Evolutionary conservation across 2,888 invertebrate genomes (phyloP).

Genomic region (Drosophila trichaetosa): DNA sequence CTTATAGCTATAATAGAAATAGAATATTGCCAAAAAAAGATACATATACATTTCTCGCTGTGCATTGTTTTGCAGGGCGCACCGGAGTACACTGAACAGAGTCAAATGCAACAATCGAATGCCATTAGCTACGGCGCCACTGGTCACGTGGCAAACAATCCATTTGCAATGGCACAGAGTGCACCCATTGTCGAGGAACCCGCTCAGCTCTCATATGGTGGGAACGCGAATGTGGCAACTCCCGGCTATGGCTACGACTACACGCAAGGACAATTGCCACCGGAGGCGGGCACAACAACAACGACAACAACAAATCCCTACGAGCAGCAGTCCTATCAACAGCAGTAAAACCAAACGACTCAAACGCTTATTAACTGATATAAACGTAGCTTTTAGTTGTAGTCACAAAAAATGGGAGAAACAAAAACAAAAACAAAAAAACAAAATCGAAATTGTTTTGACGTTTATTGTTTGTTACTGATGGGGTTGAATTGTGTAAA

Average conservation of each 20-base stretch:
- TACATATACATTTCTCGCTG: background rate
- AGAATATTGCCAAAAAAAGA: background rate
- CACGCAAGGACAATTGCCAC: constrained; percentile 57
- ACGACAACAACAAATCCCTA: constrained; percentile 61
- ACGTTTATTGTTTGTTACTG: constrained; percentile 72
- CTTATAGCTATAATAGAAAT: background rate
- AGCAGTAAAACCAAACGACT: constrained; percentile 40
- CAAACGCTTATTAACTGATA: constrained; percentile 38
- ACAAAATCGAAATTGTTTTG: constrained; percentile 40
- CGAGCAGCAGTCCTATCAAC: constrained; percentile 74
- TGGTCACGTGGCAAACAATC: constrained; percentile 87
- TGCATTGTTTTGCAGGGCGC: constrained; percentile 65
- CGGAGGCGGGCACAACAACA: constrained; percentile 7
- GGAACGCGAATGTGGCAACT: constrained; percentile 28
- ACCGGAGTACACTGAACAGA: constrained; percentile 82
- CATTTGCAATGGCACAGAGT: constrained; percentile 84
- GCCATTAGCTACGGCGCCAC: constrained; percentile 87
- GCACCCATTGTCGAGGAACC: constrained; percentile 87
- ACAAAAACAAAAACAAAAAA: background rate
- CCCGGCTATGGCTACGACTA: constrained; percentile 58
- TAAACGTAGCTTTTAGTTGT: constrained; percentile 71
- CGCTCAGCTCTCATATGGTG: constrained; percentile 84
- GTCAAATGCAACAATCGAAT: constrained; percentile 85
- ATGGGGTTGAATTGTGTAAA: constrained; percentile 51
- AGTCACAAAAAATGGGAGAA: constrained; percentile 31